These are phyloP conservation scores for Hyperoodon ampullatus DNA, from an alignment of 2,113 vertebrate genomes.

Conservation along the genomic window DNA sequence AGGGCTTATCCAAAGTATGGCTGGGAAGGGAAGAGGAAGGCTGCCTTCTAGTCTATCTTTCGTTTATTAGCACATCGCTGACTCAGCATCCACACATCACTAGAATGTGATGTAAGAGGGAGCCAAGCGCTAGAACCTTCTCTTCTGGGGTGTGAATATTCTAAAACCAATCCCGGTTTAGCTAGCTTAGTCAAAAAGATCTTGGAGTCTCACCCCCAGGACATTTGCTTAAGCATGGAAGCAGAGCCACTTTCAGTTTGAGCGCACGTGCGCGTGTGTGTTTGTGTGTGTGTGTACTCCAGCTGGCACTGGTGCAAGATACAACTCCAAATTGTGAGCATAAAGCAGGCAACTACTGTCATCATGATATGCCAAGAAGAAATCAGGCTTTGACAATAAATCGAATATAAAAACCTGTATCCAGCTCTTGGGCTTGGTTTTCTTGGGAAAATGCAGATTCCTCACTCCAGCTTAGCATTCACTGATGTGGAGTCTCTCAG, in stretches of 20 bases:
- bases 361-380: not conserved
- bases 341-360: not conserved
- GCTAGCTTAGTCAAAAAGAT: not conserved
- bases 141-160: not conserved
- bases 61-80: not conserved
- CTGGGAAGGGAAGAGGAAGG: not conserved
- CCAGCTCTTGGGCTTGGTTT: not conserved
- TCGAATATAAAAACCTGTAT: not conserved
- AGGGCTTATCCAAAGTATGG: rapidly evolving
- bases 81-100: no score
- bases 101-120: not conserved
- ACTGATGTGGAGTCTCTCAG: conserved; percentile 68
- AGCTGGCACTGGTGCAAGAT: not conserved
- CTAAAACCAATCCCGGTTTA: not conserved
- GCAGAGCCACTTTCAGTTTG: no score
- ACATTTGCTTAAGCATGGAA: not conserved
- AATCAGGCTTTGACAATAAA: not conserved
- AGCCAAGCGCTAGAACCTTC: rapidly evolving
- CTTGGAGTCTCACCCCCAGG: not conserved
- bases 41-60: not conserved
- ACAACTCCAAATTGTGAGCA: not conserved
- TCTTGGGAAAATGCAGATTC: not conserved
- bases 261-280: not conserved
- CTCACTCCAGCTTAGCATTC: not conserved
- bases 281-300: not conserved